These are phyloP conservation scores for Cynopterus brachyotis DNA, from an alignment of 2,113 vertebrate species.

Conservation along the genomic window DNA sequence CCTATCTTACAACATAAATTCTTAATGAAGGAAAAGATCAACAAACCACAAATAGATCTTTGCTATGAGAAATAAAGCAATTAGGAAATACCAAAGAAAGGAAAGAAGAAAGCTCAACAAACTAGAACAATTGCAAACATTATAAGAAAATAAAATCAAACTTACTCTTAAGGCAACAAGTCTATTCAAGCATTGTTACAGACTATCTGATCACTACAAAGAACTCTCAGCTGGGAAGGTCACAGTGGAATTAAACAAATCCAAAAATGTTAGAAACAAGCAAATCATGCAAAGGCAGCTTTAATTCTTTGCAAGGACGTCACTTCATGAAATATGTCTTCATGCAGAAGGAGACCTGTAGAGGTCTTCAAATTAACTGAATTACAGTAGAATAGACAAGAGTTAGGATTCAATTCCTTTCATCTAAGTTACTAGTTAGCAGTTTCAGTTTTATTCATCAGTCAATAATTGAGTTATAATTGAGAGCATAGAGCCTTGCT, in stretches of 20 bases:
- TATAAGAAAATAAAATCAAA: conserved; percentile 72
- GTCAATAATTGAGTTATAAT: background rate
- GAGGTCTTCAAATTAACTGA: background rate
- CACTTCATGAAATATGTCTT: background rate
- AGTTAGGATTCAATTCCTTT: background rate
- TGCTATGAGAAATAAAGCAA: conserved; percentile 60
- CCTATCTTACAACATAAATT: background rate
- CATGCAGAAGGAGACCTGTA: background rate
- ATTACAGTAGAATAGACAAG: background rate
- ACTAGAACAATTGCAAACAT: conserved; percentile 57
- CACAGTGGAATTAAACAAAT: conserved; percentile 31
- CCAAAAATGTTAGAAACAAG: background rate
- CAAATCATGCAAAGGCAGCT: background rate
- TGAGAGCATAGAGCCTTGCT: background rate
- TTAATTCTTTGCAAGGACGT: background rate
- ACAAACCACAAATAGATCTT: conserved; percentile 50
- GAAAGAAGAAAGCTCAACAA: conserved; percentile 33
- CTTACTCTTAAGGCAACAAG: conserved; percentile 48
- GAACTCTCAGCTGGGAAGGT: conserved; percentile 38
- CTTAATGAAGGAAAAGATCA: conserved; percentile 65
- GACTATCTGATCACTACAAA: conserved; percentile 18
- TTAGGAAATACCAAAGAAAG: conserved; percentile 68
- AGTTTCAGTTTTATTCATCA: background rate
- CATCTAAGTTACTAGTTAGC: background rate
- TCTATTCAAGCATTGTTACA: conserved; percentile 46